These are phyloP conservation scores for Linnaemya tessellans DNA, from an alignment of 2,888 invertebrate species.

Conservation along the genomic window DNA sequence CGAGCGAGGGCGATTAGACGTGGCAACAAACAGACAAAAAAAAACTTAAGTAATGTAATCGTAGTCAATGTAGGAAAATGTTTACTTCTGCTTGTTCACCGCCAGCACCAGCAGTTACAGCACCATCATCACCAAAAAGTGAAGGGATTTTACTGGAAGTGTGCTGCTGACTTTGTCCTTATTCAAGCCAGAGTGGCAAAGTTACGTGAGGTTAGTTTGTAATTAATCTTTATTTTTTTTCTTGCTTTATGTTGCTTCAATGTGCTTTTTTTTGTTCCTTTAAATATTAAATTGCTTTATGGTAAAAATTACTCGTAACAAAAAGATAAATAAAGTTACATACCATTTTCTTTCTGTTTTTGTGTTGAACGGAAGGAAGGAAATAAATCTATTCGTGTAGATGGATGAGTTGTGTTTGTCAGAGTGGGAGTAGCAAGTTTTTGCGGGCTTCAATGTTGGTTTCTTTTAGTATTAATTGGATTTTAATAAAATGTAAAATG, in stretches of 20 bases:
- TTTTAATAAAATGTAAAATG: slow-evolving; percentile 55
- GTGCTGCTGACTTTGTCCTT: slow-evolving; percentile 69
- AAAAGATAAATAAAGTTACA: slow-evolving; percentile 62
- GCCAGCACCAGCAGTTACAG: slow-evolving; percentile 3
- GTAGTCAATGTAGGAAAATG: slow-evolving; percentile 63
- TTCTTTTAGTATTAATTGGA: slow-evolving; percentile 62
- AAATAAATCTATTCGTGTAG: slow-evolving; percentile 56
- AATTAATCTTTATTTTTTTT: slow-evolving; percentile 66
- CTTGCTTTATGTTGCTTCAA: not conserved
- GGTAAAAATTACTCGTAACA: slow-evolving; percentile 47
- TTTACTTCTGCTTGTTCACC: slow-evolving; percentile 29
- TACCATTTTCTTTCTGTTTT: slow-evolving; percentile 53
- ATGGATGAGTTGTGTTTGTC: slow-evolving; percentile 12
- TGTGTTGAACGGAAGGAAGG: slow-evolving; percentile 59
- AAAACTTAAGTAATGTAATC: slow-evolving; percentile 51
- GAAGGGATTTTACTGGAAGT: slow-evolving; percentile 61
- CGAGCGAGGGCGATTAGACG: slow-evolving; percentile 65
- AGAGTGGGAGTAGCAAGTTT: slow-evolving; percentile 7
- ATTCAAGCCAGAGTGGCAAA: slow-evolving; percentile 66
- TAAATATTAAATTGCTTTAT: slow-evolving; percentile 57
- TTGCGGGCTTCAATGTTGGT: slow-evolving; percentile 50
- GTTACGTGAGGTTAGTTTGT: slow-evolving; percentile 73
- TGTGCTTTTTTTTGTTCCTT: not conserved
- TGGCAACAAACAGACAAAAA: slow-evolving; percentile 34
- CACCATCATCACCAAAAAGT: slow-evolving; percentile 19